A percentile compares a stretch with the other conserved stretches of the same genome.
phyloP scores from a whole-genome alignment of 2,797 vertebrate genomes.

The Cyprinodon diabolis region DNA sequence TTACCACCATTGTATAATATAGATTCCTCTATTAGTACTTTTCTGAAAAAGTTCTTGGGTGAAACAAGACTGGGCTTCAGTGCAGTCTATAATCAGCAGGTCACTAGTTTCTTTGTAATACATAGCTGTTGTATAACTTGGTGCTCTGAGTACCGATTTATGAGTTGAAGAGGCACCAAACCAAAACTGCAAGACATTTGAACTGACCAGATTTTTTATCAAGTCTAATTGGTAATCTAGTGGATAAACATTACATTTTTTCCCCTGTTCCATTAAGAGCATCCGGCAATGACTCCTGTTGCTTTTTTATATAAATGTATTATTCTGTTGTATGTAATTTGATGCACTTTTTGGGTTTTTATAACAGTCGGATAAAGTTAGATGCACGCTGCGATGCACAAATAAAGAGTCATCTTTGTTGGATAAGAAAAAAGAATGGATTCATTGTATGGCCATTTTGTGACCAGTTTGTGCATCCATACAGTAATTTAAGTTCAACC shows the following conservation, averaged over 20 bases:
- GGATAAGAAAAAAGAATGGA: too few relatives aligned
- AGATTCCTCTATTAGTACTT: slow-evolving; percentile 64
- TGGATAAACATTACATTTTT: background rate
- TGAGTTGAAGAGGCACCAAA: background rate
- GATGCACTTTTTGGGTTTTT: background rate
- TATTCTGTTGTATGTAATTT: background rate
- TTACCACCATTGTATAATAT: slow-evolving; percentile 73
- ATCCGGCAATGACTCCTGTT: background rate
- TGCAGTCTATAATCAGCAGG: slow-evolving; percentile 55
- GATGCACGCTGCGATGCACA: background rate
- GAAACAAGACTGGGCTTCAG: slow-evolving; percentile 53
- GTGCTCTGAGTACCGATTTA: slow-evolving; percentile 9
- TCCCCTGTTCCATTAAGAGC: background rate
- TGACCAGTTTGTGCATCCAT: background rate
- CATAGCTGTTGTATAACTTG: background rate
- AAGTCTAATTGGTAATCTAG: background rate
- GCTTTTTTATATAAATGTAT: background rate
- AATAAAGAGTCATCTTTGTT: background rate
- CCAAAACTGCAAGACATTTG: background rate
- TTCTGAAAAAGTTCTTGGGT: slow-evolving; percentile 67
- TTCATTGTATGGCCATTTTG: too few relatives aligned
- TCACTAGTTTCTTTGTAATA: slow-evolving; percentile 11
- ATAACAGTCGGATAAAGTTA: background rate
- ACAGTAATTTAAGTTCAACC: background rate
- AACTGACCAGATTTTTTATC: background rate